Base-by-base conservation (phyloP, 1,140 invertebrate species). In the Drosophila bifasciata region DNA sequence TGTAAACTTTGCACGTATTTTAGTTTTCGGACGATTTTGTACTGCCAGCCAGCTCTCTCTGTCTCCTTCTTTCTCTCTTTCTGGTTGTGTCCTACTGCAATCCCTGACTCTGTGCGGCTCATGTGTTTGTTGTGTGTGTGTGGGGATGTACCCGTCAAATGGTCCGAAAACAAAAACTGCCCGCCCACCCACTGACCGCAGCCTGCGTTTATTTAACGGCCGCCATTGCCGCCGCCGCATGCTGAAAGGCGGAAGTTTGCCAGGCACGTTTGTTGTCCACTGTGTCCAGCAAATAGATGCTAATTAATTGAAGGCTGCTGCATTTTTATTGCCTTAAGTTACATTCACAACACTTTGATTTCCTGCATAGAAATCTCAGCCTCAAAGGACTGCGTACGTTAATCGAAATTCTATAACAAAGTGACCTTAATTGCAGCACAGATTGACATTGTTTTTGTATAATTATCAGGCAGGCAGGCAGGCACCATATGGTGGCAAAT, bases 1-100 rank as follows among this genome's bases (percentile, higher is more conserved):
- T 59, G 73, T 81, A 85, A 85, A 86, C 81, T 86, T 60, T 86
- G 81, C 81, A 85, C 81, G 81, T 85, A 85, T 77, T 80, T 80
- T 72, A 60, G 77, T 73, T 80, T 72, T 66, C 49, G 77, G 76
- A 75, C 52, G 59, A 76, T 73, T 79, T 77, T 85, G 66, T 76
- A 68, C 67, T 75, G 19, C 70, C 6, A 25, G 25, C 25, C 1
- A 7, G 11, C 75, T 59, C 48, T 60, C 49, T 75, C 48, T 60
- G 45, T 75, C 76, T 72, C 71, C 71, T 48, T 46, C 40, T 61
- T 16, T 43, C 49, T 50, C 49, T 50, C 61, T 46, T 50, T 59
- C 36, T 43, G 55, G 2, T 11, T 46, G 41, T 57, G 17, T 16
- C 32, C 32, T 36, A 36, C 32, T 36, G 32, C 32, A 36, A 36